Conservation (phyloP, 1,140 invertebrate genomes). For the Temnothorax curvispinosus region DNA sequence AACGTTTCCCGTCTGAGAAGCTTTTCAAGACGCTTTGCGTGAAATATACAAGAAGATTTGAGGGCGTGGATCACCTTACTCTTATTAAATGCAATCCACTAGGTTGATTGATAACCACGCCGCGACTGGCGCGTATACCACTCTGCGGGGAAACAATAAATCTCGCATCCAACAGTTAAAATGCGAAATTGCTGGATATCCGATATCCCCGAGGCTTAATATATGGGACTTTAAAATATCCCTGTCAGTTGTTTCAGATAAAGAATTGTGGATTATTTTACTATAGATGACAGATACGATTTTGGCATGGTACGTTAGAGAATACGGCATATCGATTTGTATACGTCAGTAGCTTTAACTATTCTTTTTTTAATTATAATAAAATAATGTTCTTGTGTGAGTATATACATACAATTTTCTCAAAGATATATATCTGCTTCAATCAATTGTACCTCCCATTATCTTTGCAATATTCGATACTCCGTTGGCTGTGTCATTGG, state of each 20-base stretch:
- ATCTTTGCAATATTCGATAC: not conserved
- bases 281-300: not conserved
- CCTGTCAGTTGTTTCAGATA: slow-evolving; percentile 48
- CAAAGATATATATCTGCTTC: not conserved
- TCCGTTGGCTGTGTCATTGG: slow-evolving; percentile 8
- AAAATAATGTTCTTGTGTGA: not conserved
- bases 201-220: slow-evolving; percentile 58
- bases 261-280: slow-evolving; percentile 43
- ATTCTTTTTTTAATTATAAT: not conserved
- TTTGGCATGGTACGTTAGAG: not conserved
- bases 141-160: slow-evolving; percentile 48
- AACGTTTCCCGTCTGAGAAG: slow-evolving; percentile 64
- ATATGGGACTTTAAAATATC: slow-evolving; percentile 58
- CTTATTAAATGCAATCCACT: slow-evolving; percentile 59
- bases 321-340: not conserved
- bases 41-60: slow-evolving; percentile 56
- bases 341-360: not conserved
- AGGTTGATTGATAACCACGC: slow-evolving; percentile 50
- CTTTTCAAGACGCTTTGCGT: slow-evolving; percentile 37
- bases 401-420: not conserved
- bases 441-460: not conserved
- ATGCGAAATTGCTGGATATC: slow-evolving; percentile 58
- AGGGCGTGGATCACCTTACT: slow-evolving; percentile 56
- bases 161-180: slow-evolving; percentile 49
- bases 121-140: slow-evolving; percentile 37